These are phyloP conservation scores for Drepanosiphum platanoidis DNA, from an alignment of 2,888 invertebrate genomes.

Conservation along the genomic window DNA sequence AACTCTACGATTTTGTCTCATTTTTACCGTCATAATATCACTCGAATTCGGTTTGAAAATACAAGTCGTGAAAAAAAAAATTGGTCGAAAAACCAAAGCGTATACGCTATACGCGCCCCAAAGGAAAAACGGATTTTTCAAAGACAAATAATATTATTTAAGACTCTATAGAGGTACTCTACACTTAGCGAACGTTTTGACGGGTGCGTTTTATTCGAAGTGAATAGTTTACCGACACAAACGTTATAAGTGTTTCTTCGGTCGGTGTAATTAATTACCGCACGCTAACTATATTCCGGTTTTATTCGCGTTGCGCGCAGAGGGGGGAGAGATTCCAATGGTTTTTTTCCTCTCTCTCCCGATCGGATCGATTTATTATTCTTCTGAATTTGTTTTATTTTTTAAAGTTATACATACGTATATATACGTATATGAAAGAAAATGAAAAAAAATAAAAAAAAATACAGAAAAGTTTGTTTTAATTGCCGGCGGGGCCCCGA, in stretches of 20 bases:
- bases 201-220: not conserved
- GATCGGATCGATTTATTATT: conserved; percentile 52
- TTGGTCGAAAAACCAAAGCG: no score
- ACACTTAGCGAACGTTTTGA: not conserved
- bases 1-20: not conserved
- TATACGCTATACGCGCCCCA: not conserved
- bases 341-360: conserved; percentile 2
- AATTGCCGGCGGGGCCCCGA: conserved; percentile 54
- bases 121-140: not conserved
- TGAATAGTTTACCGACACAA: not conserved
- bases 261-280: conserved; percentile 30
- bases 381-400: conserved; percentile 24
- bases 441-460: not conserved
- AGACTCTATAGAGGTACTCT: not conserved
- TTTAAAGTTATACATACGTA: not conserved
- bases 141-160: not conserved
- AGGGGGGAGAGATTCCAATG: not conserved
- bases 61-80: not conserved
- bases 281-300: not conserved
- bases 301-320: not conserved
- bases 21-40: not conserved
- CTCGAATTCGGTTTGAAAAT: not conserved
- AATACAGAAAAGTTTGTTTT: conserved; percentile 51
- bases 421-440: no score
- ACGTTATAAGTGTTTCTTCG: not conserved